Evolutionary conservation across 2,797 vertebrate species (phyloP), one percentile per base, ranked within the genome.

Genomic region (Crenichthys baileyi): DNA sequence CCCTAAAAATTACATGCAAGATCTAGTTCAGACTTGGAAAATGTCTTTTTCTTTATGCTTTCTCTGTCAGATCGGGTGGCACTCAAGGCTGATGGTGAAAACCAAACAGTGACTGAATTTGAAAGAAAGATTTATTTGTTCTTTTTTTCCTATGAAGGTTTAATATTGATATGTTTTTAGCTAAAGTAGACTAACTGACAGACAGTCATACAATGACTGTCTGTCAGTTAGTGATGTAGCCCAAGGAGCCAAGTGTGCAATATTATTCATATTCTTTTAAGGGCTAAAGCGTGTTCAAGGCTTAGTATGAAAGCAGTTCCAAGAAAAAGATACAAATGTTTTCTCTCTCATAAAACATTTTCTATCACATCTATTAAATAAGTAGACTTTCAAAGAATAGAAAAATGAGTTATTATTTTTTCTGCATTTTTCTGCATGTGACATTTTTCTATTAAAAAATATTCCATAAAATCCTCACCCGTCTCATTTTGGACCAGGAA

Each of bases 131-230:
- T 46, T 48, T 70, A 70, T 70, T 70, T 48, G 67, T 70, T 70
- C 24, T n/a, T 70, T 46, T 46, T 46, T n/a, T 15, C 41, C 24
- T 24, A 70, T 70, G 22, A 70, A n/a, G 13, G 24, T 70, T 70
- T 48, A 70, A 70, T 70, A 70, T 70, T 70, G 41, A 70, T 70
- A 70, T 70, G 67, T 26, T 70, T 70, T 70, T 70, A 41, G 48
- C 67, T 44, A 46, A 26, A 16, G 41, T 46, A 70, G 67, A n/a
- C n/a, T n/a, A n/a, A n/a, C n/a, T n/a, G n/a, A n/a, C n/a, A n/a
- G n/a, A n/a, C n/a, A n/a, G n/a, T n/a, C 67, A 70, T 9, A 46
- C 67, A 48, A 46, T 46, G 67, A 48, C 67, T 70, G 41, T 24
- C 67, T 70, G 67, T 70, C 67, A 70, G 67, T 70, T 15, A 22